Conservation (phyloP, 2,113 vertebrate species). For the Mormyrus lacerda region DNA sequence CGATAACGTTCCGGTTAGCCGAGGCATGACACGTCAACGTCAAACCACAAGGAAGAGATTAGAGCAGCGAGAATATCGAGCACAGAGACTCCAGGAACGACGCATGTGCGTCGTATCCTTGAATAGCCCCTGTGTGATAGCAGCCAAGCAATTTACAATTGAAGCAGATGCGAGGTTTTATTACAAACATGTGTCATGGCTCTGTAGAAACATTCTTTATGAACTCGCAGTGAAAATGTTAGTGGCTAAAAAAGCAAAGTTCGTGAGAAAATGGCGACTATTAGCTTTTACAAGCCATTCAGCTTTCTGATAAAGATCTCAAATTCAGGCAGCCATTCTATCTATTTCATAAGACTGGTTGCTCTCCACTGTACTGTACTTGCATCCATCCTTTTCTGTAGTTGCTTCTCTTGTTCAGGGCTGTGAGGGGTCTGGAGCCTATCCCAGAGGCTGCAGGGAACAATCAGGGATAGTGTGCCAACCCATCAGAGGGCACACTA, state of each 20-base stretch:
- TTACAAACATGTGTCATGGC: slow-evolving; percentile 5
- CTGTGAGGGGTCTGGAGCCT: neutral
- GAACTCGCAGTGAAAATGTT: neutral
- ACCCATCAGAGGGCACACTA: neutral
- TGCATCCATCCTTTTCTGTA: neutral
- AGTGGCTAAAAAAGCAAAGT: neutral
- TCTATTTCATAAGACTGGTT: neutral
- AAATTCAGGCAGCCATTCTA: neutral
- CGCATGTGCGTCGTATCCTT: neutral
- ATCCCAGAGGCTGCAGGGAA: neutral
- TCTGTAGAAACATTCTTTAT: neutral
- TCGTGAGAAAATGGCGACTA: neutral
- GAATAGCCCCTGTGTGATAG: neutral
- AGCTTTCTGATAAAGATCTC: neutral
- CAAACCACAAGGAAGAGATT: neutral
- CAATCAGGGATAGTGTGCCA: neutral
- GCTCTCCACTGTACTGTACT: neutral
- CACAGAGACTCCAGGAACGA: neutral
- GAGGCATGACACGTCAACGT: neutral
- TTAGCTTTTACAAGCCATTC: neutral
- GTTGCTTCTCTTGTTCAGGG: neutral
- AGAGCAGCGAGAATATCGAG: neutral
- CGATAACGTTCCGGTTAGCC: neutral
- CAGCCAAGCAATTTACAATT: neutral
- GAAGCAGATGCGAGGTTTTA: slow-evolving; percentile 1